phyloP scores from a whole-genome alignment of 2,888 invertebrate genomes.

The Clanis bilineata region DNA sequence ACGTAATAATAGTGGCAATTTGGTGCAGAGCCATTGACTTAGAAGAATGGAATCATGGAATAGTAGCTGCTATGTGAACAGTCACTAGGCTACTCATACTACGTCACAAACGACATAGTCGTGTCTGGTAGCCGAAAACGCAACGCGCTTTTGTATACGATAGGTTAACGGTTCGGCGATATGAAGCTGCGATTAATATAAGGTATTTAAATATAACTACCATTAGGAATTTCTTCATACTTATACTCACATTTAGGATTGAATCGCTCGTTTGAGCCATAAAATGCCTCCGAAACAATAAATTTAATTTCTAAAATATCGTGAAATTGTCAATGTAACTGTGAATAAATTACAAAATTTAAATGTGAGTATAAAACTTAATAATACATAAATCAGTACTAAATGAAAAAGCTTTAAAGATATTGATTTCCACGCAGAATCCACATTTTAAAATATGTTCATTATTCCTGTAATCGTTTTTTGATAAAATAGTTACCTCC shows the following conservation, averaged over 20 bases:
- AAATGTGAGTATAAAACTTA: conserved; percentile 1
- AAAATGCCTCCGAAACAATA: too few species aligned
- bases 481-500: not conserved
- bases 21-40: too few species aligned
- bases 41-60: not conserved
- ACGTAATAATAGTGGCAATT: too few species aligned
- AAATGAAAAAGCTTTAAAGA: conserved; percentile 9
- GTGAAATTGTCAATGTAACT: not conserved
- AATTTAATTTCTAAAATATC: not conserved
- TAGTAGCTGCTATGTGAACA: not conserved
- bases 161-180: conserved; percentile 15
- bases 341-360: not conserved
- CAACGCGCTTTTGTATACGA: conserved; percentile 33
- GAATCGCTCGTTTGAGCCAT: not conserved
- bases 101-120: not conserved
- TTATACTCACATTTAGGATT: conserved; percentile 6
- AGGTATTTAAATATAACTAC: not conserved
- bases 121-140: conserved; percentile 2
- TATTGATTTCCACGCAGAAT: conserved; percentile 7
- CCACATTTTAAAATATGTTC: not conserved
- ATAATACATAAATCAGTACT: not conserved
- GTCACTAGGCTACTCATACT: not conserved
- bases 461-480: not conserved
- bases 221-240: not conserved
- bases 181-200: not conserved